phyloP scores from a whole-genome alignment of 2,113 vertebrate genomes.

The Andinoacara biseriatus region DNA sequence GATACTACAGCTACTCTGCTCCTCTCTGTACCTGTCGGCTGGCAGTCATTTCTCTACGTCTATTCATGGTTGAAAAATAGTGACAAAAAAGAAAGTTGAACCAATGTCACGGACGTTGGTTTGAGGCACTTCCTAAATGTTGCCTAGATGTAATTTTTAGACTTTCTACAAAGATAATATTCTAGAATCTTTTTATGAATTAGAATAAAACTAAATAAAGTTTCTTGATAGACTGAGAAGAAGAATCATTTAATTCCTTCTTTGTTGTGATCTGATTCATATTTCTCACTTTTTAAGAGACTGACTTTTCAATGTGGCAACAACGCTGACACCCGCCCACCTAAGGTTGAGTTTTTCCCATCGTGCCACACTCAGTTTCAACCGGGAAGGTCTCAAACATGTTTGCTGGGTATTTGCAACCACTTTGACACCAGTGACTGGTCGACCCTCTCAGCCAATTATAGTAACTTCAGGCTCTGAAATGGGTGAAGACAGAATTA shows the following conservation, averaged over 20 bases:
- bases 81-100: not conserved
- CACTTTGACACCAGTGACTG: not conserved
- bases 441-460: not conserved
- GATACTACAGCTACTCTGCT: too few relatives aligned
- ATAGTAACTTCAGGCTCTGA: not conserved
- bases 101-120: not conserved
- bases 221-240: not conserved
- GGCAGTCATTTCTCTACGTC: not conserved
- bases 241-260: not conserved
- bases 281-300: not conserved
- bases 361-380: too few relatives aligned
- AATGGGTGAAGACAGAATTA: not conserved
- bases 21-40: not conserved
- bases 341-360: too few relatives aligned
- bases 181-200: not conserved
- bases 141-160: not conserved
- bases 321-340: not conserved
- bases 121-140: not conserved
- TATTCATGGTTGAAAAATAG: not conserved
- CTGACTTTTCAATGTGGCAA: not conserved
- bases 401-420: too few relatives aligned
- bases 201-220: too few relatives aligned
- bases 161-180: not conserved
- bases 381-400: too few relatives aligned
- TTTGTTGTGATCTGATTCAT: not conserved